Evolutionary conservation across 2,113 vertebrate genomes (phyloP).

Genomic region (Lucifuga dentata): DNA sequence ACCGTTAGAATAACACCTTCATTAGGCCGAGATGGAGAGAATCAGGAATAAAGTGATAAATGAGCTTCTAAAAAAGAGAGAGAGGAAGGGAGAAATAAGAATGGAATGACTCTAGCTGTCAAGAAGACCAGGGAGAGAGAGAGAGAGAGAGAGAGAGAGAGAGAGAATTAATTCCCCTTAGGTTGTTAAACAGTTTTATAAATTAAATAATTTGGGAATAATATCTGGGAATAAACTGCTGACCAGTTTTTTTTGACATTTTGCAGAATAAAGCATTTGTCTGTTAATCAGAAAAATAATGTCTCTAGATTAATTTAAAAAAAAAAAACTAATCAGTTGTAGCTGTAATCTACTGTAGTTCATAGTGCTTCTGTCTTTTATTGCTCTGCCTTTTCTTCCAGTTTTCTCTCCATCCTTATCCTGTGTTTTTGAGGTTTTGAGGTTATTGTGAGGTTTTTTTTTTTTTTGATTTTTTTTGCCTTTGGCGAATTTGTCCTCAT

Average conservation of each 20-base stretch:
- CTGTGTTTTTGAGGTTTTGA: background rate
- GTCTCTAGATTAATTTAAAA: too few species aligned
- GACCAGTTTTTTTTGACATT: too few species aligned
- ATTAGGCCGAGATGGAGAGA: background rate
- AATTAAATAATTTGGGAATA: too few species aligned
- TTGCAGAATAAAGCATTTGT: too few species aligned
- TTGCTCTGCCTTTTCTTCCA: slow-evolving; percentile 5
- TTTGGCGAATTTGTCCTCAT: too few species aligned
- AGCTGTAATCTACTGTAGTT: too few species aligned
- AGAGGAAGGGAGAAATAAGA: background rate
- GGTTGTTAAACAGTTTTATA: too few species aligned
- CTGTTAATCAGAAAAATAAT: too few species aligned
- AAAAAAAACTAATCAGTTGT: too few species aligned
- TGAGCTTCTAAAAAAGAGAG: background rate
- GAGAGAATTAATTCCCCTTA: too few species aligned
- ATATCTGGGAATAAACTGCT: too few species aligned
- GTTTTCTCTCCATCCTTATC: background rate
- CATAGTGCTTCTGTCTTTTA: background rate
- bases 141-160: too few species aligned
- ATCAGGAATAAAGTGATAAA: background rate
- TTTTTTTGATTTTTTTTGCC: background rate
- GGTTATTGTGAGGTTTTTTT: background rate
- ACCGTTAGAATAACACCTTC: slow-evolving; percentile 7
- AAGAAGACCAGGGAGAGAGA: background rate
- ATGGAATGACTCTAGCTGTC: background rate